These are phyloP conservation scores for Atrichornis clamosus DNA, from an alignment of 2,113 vertebrate species.

Conservation along the genomic window DNA sequence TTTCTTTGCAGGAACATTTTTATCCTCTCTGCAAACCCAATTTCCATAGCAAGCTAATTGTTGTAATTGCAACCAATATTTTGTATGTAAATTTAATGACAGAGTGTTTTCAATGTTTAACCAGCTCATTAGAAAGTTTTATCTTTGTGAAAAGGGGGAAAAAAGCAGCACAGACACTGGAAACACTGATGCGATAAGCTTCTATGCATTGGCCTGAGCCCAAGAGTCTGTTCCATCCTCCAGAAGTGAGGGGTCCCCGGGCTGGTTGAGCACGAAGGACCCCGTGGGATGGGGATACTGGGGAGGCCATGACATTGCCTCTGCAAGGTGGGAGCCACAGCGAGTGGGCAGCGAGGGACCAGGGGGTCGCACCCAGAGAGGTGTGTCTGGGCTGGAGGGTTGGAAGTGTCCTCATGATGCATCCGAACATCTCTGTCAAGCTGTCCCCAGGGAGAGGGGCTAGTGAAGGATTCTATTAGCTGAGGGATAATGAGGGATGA, in stretches of 20 bases:
- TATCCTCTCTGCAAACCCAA: background rate
- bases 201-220: background rate
- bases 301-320: background rate
- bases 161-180: background rate
- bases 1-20: background rate
- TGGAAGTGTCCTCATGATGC: background rate
- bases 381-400: background rate
- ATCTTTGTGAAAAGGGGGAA: background rate
- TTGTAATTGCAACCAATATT: conserved; percentile 22
- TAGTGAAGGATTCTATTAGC: no score
- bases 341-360: background rate
- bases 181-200: background rate
- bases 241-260: background rate
- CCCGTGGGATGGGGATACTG: rapidly evolving
- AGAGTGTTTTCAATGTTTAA: conserved; percentile 44
- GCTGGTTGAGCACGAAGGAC: background rate
- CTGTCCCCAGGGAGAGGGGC: background rate
- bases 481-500: background rate
- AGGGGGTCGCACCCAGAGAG: background rate
- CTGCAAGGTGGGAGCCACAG: background rate
- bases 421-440: background rate
- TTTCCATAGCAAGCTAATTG: conserved; percentile 9
- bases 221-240: background rate
- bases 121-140: conserved; percentile 34
- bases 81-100: conserved; percentile 61